Base-by-base conservation (phyloP, 2,113 vertebrate species). In the Amphiprion ocellaris region DNA sequence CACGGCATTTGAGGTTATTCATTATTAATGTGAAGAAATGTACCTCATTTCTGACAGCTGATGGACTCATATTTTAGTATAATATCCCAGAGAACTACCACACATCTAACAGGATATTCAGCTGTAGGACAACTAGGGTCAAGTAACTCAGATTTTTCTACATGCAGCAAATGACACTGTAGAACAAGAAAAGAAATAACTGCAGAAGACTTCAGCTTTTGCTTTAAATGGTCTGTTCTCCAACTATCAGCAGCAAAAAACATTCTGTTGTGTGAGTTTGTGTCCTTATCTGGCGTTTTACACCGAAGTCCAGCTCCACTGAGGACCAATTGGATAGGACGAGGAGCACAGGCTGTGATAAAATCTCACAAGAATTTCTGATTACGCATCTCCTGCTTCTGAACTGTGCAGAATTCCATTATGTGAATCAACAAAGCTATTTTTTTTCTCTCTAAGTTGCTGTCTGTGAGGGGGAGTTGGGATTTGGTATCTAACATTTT, bases 341-440 rank as follows among this genome's bases (percentile, higher is more conserved):
- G 21, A 84, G 80, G 33, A 74, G 74, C 47, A 39, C 26, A 61
- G 50, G 53, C 72, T 55, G 44, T 55, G 79, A 83, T 83, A 39
- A 58, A 58, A 85, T 83, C 70, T 75, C 46, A 10, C 8, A 62
- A 59, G 76, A 55, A n/a, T 77, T 39, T 56, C 54, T 58, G 55
- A 21, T 44, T 63, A 28, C 60, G 24, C 10, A 21, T 69, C 30
- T 83, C 26, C 68, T 50, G 55, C 69, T 26, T 64, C 77, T 56
- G 44, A 74, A 73, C 73, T 74, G 68, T 74, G 66, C 47, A 69
- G 54, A 82, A 80, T 68, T 79, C 16, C 21, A 74, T 79, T 84
- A 82, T 76, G 65, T 33, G 77, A 82, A 75, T 86, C 87, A 73
- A 75, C 85, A 87, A 82, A 84, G 69, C 30, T 39, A 17, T 55